Evolutionary conservation across 2,113 vertebrate species (phyloP).

Genomic region (Ptyas mucosa): DNA sequence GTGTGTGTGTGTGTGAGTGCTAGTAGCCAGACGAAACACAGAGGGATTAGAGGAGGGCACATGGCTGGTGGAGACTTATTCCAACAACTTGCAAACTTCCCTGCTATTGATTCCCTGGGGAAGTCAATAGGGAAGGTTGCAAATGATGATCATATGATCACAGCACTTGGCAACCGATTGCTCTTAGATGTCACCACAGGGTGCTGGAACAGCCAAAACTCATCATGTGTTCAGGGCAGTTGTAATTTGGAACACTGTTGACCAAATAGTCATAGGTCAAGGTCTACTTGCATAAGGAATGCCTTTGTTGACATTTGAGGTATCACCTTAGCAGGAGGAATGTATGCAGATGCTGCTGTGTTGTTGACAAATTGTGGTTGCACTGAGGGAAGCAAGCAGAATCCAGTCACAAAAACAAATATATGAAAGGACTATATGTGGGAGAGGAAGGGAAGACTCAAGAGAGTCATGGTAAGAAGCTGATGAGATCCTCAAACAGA

Average conservation of each 20-base stretch:
- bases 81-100: background rate
- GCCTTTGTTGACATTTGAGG: background rate
- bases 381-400: background rate
- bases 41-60: background rate
- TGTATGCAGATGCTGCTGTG: background rate
- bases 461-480: background rate
- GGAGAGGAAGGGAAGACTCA: background rate
- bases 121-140: background rate
- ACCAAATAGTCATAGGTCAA: background rate
- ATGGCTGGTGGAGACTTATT: background rate
- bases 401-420: background rate
- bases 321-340: background rate
- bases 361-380: background rate
- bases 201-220: background rate
- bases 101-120: background rate
- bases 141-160: background rate
- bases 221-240: background rate
- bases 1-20: too few species aligned
- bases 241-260: background rate
- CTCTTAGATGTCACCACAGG: background rate
- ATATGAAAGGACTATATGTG: background rate
- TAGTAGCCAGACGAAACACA: background rate
- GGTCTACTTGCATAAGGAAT: background rate
- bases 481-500: background rate
- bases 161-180: background rate